Base-by-base conservation (phyloP, 2,797 vertebrate genomes). In the Aselliscus stoliczkanus region DNA sequence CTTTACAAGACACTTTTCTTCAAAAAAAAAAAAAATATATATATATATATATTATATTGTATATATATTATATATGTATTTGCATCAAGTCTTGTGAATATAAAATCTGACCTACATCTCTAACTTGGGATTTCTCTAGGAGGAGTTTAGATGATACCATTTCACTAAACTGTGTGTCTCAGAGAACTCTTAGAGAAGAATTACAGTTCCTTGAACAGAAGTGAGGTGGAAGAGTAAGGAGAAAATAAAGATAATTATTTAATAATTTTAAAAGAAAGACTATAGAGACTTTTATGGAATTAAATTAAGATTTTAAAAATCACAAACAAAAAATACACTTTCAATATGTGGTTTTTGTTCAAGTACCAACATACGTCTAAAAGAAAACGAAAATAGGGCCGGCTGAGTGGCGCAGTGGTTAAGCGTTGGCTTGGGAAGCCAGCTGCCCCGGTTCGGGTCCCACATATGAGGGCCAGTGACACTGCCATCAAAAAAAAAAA, bases 1-100 rank as follows among this genome's bases (percentile, higher is more conserved):
- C 18, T 39, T 88, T 90, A 67, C 56, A 88, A 39, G 54, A 76
- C 17, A 67, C 34, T 81, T 89, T 85, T 93, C 88, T 95, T 94
- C 93, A 5, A 67, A 58, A 56, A 13, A 67, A 34, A 90, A 34
- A 92, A 77, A 93, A 72, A 29, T 81, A 67, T 88, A 42, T 54
- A 54, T 54, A 6, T 60, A 12, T 58, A 29, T 42, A 42, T 42
- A 42, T 42, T 42, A n/a, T n/a, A n/a, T n/a, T n/a, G n/a, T n/a
- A n/a, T 42, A 6, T 56, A 56, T 25, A 8, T 79, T 79, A 56
- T 90, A 67, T 44, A 21, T 79, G 84, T 90, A 83, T 86, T 89
- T 60, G 20, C 44, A 64, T 50, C 14, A 90, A 60, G 15, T 64
- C 20, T 69, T 92, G 29, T 92, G 73, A 90, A 81, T 75, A 72